Conservation (phyloP, 2,797 vertebrate genomes). For the Sebastes vulpes region DNA sequence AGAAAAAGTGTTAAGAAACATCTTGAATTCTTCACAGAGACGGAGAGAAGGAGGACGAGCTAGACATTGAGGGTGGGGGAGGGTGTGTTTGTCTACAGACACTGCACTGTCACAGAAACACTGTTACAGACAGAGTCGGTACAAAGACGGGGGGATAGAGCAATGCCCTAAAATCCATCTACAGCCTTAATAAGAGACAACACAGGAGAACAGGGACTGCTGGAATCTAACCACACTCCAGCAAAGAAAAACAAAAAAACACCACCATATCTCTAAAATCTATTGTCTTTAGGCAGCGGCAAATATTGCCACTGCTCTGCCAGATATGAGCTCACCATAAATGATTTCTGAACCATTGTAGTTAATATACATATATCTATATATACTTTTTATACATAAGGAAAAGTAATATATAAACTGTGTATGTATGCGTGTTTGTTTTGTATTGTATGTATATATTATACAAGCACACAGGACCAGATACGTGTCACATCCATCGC, state of each 20-base stretch:
- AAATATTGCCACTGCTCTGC: slow-evolving; percentile 83
- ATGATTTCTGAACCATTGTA: slow-evolving; percentile 81
- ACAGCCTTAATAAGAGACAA: slow-evolving; percentile 55
- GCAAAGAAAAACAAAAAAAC: slow-evolving; percentile 51
- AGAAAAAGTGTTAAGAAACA: slow-evolving; percentile 17
- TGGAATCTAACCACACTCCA: slow-evolving; percentile 69
- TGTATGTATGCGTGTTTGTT: slow-evolving; percentile 80
- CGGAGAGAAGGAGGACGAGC: slow-evolving; percentile 1
- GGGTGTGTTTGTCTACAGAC: slow-evolving; percentile 39
- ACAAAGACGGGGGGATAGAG: slow-evolving; percentile 57
- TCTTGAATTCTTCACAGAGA: slow-evolving; percentile 40
- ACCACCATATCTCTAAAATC: slow-evolving; percentile 64
- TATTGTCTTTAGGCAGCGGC: slow-evolving; percentile 74
- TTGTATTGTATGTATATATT: slow-evolving; percentile 83
- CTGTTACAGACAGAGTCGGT: slow-evolving; percentile 58
- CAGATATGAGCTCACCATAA: slow-evolving; percentile 78
- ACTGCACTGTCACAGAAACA: slow-evolving; percentile 63
- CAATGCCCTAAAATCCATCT: slow-evolving; percentile 62
- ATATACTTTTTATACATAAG: slow-evolving; percentile 88
- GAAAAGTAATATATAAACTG: slow-evolving; percentile 88
- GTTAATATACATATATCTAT: slow-evolving; percentile 88
- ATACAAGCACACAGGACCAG: slow-evolving; percentile 85
- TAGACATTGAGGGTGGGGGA: not conserved
- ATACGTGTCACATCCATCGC: slow-evolving; percentile 78
- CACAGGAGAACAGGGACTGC: slow-evolving; percentile 57